Conservation (phyloP, 2,888 invertebrate species). For the Cheilosia soror region DNA sequence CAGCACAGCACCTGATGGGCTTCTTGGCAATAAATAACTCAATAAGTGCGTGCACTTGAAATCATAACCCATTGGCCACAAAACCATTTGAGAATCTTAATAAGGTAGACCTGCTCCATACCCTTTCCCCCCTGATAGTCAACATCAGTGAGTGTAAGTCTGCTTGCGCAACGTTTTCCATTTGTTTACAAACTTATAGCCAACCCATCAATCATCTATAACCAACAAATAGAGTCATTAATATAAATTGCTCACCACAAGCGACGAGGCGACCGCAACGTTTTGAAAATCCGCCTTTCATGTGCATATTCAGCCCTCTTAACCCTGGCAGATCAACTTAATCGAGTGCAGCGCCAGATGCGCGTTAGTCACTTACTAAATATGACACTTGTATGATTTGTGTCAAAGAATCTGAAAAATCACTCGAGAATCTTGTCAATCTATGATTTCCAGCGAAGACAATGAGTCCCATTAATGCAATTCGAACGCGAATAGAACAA, state of each 20-base stretch:
- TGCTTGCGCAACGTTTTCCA: conserved; percentile 7
- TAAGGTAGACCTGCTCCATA: conserved; percentile 3
- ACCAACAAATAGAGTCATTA: conserved; percentile 14
- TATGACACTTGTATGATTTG: not conserved
- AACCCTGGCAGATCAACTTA: conserved; percentile 9
- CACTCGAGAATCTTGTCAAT: not conserved
- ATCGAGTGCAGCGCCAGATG: conserved; percentile 25
- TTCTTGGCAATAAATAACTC: conserved; percentile 55
- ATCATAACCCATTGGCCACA: conserved; percentile 14
- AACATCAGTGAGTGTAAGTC: not conserved
- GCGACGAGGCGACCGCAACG: not conserved
- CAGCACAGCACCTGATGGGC: not conserved
- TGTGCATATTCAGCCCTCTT: not conserved
- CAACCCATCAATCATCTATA: conserved; percentile 31
- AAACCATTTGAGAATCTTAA: conserved; percentile 42
- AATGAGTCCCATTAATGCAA: conserved; percentile 34
- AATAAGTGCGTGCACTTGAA: conserved; percentile 41
- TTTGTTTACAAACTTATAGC: conserved; percentile 32
- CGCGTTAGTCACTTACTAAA: conserved; percentile 27
- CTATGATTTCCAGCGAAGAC: conserved; percentile 43
- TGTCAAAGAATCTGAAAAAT: conserved; percentile 1
- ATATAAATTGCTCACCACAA: conserved; percentile 32
- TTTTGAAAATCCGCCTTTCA: conserved; percentile 48
- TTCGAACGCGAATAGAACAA: conserved; percentile 11
- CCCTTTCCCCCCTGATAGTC: not conserved